These are phyloP conservation scores for Gadus macrocephalus DNA, from an alignment of 2,113 vertebrate genomes.

Conservation along the genomic window DNA sequence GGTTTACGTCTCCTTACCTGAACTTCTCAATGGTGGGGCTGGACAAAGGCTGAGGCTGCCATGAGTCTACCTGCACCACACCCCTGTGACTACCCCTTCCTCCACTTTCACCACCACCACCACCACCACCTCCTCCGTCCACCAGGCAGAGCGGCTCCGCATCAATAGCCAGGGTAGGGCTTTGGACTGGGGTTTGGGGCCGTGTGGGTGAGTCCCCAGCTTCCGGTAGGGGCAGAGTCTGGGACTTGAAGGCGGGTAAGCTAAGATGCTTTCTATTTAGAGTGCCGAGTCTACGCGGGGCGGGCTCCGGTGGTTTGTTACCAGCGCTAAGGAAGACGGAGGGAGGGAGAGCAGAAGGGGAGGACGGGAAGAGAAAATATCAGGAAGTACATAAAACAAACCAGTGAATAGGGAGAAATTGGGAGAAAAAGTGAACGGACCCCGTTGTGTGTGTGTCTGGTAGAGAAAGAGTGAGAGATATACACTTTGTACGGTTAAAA, in stretches of 20 bases:
- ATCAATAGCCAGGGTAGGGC: conserved; percentile 65
- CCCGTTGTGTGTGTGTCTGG: no score
- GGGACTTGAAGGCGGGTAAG: conserved; percentile 88
- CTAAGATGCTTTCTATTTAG: conserved; percentile 85
- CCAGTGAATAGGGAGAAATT: conserved; percentile 28
- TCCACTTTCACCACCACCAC: conserved; percentile 52
- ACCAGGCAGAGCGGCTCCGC: conserved; percentile 63
- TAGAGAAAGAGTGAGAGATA: no score
- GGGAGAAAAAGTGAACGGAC: conserved; percentile 17
- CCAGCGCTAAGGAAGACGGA: conserved; percentile 80
- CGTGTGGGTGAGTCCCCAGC: conserved; percentile 46
- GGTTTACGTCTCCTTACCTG: conserved; percentile 85
- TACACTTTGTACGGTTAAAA: no score
- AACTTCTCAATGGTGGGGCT: conserved; percentile 75
- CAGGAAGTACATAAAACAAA: no score
- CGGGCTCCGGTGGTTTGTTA: conserved; percentile 87
- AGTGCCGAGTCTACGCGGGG: conserved; percentile 82
- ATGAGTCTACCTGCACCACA: conserved; percentile 62
- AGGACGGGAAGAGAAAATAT: conserved; percentile 18
- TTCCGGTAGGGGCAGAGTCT: conserved; percentile 79
- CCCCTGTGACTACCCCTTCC: conserved; percentile 41
- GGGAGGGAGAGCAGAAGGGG: conserved; percentile 53
- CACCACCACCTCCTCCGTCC: conserved; percentile 55
- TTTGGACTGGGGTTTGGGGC: conserved; percentile 32
- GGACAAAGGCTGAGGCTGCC: conserved; percentile 70